Percentiles rank a stretch among this genome's conserved stretches.
These are phyloP conservation scores for Pteronura brasiliensis DNA, from an alignment of 2,113 vertebrate genomes.

Conservation along the genomic window DNA sequence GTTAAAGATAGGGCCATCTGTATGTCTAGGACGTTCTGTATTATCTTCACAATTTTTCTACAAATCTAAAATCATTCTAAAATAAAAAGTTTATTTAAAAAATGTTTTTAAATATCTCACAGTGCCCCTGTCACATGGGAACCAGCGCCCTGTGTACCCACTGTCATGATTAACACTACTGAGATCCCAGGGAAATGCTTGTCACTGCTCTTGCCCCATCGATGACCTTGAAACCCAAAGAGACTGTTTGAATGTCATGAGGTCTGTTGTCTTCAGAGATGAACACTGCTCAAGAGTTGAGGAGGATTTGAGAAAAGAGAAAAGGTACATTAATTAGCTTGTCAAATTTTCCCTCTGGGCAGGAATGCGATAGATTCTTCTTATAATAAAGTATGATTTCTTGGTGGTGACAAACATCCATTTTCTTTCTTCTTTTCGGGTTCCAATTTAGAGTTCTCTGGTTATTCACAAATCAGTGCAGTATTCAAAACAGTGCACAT, in stretches of 20 bases:
- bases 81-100: not conserved
- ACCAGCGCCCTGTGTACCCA: not conserved
- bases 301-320: not conserved
- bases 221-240: not conserved
- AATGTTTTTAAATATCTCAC: not conserved
- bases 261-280: not conserved
- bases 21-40: not conserved
- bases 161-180: not conserved
- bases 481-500: slow-evolving; percentile 29
- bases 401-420: slow-evolving; percentile 42
- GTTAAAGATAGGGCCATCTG: not conserved
- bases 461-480: slow-evolving; percentile 56
- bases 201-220: not conserved
- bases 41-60: not conserved
- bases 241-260: not conserved
- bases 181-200: not conserved
- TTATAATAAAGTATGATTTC: slow-evolving; percentile 30
- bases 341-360: not conserved
- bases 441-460: slow-evolving; percentile 63
- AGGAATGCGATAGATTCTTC: not conserved
- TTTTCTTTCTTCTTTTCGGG: slow-evolving; percentile 25
- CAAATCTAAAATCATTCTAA: not conserved
- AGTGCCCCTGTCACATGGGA: not conserved
- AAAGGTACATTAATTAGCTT: slow-evolving; percentile 23
- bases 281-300: not conserved